A percentile compares a stretch with the other conserved stretches of the same genome.
phyloP scores from a whole-genome alignment of 2,888 invertebrate genomes.

The Luperina testacea region DNA sequence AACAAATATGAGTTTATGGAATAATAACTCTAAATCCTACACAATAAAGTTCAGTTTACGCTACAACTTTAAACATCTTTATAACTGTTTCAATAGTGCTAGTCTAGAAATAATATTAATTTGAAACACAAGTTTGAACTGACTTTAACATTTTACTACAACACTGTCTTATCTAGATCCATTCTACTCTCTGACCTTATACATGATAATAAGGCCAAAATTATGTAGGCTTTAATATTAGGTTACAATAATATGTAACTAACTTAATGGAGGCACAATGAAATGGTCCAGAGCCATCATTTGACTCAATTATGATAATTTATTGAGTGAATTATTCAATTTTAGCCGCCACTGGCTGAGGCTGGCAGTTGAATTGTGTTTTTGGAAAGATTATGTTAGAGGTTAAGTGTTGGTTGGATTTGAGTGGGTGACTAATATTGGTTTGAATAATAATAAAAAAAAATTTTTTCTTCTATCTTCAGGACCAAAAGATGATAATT shows the following conservation, averaged over 20 bases:
- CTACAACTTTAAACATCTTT: too few species aligned
- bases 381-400: background rate
- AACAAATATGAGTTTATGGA: too few species aligned
- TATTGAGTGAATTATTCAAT: conserved; percentile 59
- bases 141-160: background rate
- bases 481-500: too few species aligned
- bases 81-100: too few species aligned
- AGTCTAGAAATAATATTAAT: too few species aligned
- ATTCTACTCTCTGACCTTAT: conserved; percentile 1
- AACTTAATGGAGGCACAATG: conserved; percentile 55
- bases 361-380: conserved; percentile 1
- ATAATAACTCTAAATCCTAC: too few species aligned
- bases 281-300: conserved; percentile 53
- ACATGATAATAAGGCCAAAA: conserved; percentile 49
- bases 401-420: background rate
- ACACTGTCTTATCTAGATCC: conserved; percentile 9
- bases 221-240: conserved; percentile 64
- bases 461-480: background rate
- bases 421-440: background rate
- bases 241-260: conserved; percentile 63
- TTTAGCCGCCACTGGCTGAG: conserved; percentile 26
- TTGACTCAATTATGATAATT: conserved; percentile 60
- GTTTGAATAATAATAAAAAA: background rate
- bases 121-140: too few species aligned
- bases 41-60: too few species aligned